Evolutionary conservation across 2,797 vertebrate species (phyloP).

Genomic region (Esox lucius): DNA sequence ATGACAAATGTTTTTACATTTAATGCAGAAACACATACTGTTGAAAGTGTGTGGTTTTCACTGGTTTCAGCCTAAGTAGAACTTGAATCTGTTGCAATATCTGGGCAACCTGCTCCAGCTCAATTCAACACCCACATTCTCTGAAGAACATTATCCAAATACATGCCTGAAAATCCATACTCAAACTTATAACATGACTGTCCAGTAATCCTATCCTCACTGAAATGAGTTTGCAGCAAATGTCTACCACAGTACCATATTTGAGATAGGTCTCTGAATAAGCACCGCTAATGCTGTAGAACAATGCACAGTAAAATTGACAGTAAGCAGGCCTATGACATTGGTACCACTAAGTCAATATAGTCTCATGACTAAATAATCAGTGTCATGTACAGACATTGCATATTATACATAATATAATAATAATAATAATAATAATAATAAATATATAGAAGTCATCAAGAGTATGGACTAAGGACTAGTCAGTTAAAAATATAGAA

Average conservation of each 20-base stretch:
- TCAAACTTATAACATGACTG: neutral
- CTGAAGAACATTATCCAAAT: neutral
- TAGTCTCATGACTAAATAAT: neutral
- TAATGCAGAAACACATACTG: too few species aligned
- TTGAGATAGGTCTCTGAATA: too few species aligned
- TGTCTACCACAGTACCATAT: neutral
- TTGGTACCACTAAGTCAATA: neutral
- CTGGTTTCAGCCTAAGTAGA: neutral
- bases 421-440: too few species aligned
- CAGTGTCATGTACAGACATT: neutral
- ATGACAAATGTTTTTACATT: too few species aligned
- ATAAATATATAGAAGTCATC: neutral
- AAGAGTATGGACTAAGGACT: neutral
- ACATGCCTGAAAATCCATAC: neutral
- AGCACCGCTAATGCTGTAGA: neutral
- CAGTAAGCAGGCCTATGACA: neutral
- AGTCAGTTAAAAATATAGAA: neutral
- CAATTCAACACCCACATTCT: neutral
- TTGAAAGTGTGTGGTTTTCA: neutral
- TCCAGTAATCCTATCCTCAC: neutral
- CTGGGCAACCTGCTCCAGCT: neutral
- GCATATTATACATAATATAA: neutral
- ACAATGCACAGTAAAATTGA: neutral
- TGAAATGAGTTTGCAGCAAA: neutral
- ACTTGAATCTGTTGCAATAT: neutral